These are phyloP conservation scores for Athalia circularis DNA, from an alignment of 2,888 invertebrate species.

Conservation along the genomic window DNA sequence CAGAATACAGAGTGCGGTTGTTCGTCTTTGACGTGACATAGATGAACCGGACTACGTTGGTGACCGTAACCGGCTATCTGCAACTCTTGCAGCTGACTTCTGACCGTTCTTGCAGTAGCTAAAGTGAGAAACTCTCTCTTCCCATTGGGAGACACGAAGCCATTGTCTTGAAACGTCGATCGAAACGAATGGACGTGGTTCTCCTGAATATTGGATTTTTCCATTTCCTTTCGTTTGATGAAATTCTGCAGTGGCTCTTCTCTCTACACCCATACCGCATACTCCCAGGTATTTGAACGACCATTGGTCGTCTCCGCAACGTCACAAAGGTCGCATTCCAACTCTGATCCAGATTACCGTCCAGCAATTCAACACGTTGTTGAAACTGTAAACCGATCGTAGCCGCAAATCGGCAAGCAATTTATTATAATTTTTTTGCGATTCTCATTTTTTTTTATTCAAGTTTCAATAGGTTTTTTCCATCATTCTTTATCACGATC, in stretches of 20 bases:
- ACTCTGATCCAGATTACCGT: constrained; percentile 20
- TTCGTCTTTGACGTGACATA: too few species aligned
- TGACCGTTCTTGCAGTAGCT: background rate
- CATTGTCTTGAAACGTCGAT: constrained; percentile 43
- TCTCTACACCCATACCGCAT: background rate
- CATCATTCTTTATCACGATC: background rate
- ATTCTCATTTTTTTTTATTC: background rate
- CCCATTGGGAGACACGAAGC: background rate
- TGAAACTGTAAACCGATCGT: background rate
- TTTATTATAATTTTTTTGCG: background rate
- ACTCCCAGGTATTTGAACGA: background rate
- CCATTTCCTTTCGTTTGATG: constrained; percentile 46
- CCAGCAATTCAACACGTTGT: constrained; percentile 4
- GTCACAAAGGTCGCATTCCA: constrained; percentile 30
- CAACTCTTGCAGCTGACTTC: background rate
- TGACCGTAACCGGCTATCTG: background rate
- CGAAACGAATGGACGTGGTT: constrained; percentile 25
- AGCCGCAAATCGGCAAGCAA: background rate
- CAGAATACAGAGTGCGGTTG: too few species aligned
- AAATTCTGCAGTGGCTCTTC: constrained; percentile 42
- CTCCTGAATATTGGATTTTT: constrained; percentile 48
- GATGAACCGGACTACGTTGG: too few species aligned
- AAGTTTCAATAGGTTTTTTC: too few species aligned
- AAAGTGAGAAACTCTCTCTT: constrained; percentile 8
- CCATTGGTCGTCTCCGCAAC: constrained; percentile 8